Evolutionary conservation across 2,888 invertebrate species (phyloP).

Genomic region (Drosophila yooni): DNA sequence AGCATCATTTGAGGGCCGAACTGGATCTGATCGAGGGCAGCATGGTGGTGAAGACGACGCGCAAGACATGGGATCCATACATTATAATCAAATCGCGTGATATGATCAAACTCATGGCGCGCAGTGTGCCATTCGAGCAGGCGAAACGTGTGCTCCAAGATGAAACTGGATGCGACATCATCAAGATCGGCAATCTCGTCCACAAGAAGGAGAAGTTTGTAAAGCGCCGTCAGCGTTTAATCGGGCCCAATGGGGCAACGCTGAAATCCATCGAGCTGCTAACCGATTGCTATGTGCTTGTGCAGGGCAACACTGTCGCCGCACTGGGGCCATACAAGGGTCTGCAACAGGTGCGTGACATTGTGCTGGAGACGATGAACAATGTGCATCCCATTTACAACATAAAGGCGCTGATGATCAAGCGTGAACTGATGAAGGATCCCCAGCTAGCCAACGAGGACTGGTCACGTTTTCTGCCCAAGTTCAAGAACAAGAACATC

Average conservation of each 20-base stretch:
- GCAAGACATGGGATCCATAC: constrained; percentile 99
- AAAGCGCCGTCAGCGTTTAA: constrained; percentile 96
- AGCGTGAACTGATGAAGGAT: constrained; percentile 96
- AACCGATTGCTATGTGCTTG: constrained; percentile 97
- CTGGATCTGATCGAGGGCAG: constrained; percentile 97
- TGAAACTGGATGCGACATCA: constrained; percentile 96
- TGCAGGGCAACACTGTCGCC: constrained; percentile 98
- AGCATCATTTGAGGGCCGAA: constrained; percentile 93
- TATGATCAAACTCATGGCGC: constrained; percentile 96
- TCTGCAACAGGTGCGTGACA: constrained; percentile 92
- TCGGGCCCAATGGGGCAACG: constrained; percentile 99
- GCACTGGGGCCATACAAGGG: constrained; percentile 98
- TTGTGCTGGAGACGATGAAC: constrained; percentile 98
- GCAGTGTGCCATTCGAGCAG: constrained; percentile 99
- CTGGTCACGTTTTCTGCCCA: constrained; percentile 98
- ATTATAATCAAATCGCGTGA: constrained; percentile 98
- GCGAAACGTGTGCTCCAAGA: constrained; percentile 94
- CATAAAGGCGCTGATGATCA: constrained; percentile 98
- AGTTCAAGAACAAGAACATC: constrained; percentile 95
- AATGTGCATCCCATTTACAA: constrained; percentile 99
- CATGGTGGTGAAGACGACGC: constrained; percentile 96
- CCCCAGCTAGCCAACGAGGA: constrained; percentile 95
- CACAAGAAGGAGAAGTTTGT: constrained; percentile 97
- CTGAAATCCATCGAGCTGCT: constrained; percentile 98
- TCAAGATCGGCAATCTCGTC: constrained; percentile 96